Evolutionary conservation across 53 echinoderm and acorn worm genomes (phyloP).

Genomic region (Holothuria leucospilota): DNA sequence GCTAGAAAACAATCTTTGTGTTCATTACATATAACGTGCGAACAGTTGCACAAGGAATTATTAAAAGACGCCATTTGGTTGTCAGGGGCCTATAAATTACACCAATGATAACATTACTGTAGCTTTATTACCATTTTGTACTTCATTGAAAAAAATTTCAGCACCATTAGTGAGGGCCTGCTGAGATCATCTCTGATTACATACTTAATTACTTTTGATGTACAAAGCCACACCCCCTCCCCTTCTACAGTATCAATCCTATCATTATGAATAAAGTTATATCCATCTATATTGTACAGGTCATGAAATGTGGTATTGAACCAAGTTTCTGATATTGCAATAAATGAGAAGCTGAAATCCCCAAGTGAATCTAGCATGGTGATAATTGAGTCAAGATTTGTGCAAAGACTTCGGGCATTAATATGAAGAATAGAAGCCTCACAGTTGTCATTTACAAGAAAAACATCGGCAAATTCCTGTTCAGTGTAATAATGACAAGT

Average conservation of each 20-base stretch:
- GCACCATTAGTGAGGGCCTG: constrained; percentile 2
- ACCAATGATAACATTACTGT: constrained; percentile 12
- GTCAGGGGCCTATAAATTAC: constrained; percentile 28
- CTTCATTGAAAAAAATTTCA: constrained; percentile 23
- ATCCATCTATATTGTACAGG: constrained; percentile 10
- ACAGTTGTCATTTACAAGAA: too few species aligned
- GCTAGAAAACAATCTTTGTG: constrained; percentile 24
- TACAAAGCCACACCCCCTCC: constrained; percentile 5
- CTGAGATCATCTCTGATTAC: too few species aligned
- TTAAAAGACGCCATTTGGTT: too few species aligned
- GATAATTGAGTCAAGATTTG: not conserved
- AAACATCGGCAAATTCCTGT: constrained; percentile 1
- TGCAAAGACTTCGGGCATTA: not conserved
- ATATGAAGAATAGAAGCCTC: not conserved
- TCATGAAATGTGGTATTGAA: constrained; percentile 1
- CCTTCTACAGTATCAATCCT: constrained; percentile 25
- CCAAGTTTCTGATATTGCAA: constrained; percentile 13
- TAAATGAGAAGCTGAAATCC: constrained; percentile 21
- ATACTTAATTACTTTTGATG: constrained; percentile 13
- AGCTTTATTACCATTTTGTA: constrained; percentile 15
- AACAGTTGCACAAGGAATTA: constrained; percentile 14
- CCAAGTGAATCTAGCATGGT: constrained; percentile 12
- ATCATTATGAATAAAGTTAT: not conserved
- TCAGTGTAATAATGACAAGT: not conserved
- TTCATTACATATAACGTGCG: not conserved